Conservation (phyloP, 2,888 invertebrate species). For the Platycheirus albimanus region DNA sequence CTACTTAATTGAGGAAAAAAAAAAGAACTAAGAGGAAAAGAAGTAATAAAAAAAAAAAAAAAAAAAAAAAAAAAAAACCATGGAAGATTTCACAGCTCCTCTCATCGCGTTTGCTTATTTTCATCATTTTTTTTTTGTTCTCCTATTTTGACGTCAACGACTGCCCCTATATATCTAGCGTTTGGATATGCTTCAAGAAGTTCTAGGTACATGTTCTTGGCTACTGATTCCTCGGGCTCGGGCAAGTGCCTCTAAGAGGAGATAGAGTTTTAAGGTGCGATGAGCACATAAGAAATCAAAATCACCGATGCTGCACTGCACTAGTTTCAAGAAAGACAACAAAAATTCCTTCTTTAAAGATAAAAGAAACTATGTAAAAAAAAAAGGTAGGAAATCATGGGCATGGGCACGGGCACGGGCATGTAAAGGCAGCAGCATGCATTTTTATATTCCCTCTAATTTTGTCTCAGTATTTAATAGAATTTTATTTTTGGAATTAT, state of each 20-base stretch:
- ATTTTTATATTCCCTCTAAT: slow-evolving; percentile 47
- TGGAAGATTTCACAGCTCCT: slow-evolving; percentile 48
- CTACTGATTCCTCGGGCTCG: slow-evolving; percentile 34
- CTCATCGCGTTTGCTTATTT: slow-evolving; percentile 34
- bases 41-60: slow-evolving; percentile 10
- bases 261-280: slow-evolving; percentile 55
- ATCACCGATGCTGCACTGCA: slow-evolving; percentile 44
- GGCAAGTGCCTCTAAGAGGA: slow-evolving; percentile 24
- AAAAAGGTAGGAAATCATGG: slow-evolving; percentile 41
- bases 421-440: slow-evolving; percentile 36
- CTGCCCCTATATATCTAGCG: slow-evolving; percentile 31
- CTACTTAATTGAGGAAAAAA: slow-evolving; percentile 33
- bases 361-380: neutral
- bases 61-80: slow-evolving; percentile 22
- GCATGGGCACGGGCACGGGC: slow-evolving; percentile 51
- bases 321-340: slow-evolving; percentile 14
- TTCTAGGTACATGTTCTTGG: slow-evolving; percentile 36
- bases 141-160: slow-evolving; percentile 43
- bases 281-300: slow-evolving; percentile 54
- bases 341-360: neutral
- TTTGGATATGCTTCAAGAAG: slow-evolving; percentile 64
- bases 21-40: neutral
- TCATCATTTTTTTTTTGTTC: neutral
- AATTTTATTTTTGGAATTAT: slow-evolving; percentile 64
- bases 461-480: slow-evolving; percentile 31